Evolutionary conservation across 2,888 invertebrate species (phyloP), one percentile per base, ranked within the genome.

Genomic region (Dioctria rufipes): DNA sequence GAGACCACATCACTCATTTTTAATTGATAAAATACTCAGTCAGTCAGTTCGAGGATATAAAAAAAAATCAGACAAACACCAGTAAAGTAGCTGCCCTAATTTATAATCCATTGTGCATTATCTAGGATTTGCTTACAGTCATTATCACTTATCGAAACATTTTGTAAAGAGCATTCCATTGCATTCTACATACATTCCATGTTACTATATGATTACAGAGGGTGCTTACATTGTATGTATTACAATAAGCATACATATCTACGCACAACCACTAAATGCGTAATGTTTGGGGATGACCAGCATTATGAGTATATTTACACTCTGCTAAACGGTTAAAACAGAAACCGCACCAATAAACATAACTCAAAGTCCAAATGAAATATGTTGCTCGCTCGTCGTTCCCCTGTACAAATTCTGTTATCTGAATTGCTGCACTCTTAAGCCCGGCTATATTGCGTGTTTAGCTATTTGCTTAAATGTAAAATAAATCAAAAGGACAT

Each of bases 291-390:
- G 42, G 4, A 58, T 58, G 73, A 25, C 73, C 58, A 73, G 58
- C 54, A 73, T 58, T 73, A 73, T 58, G 58, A 73, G 60, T 73
- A 39, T 71, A 40, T 73, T 73, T 73, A 54, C 60, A 73, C 13
- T 51, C 13, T 40, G 13, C 73, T n/a, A 73, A 60, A 73, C 73
- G 58, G 58, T 51, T 73, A 43, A 51, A 13, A 13, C 43, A 58
- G 60, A 60, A 58, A 42, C 73, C 73, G n/a, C 73, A 60, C 73
- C 73, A 73, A 73, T 73, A 60, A 73, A 73, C 73, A 73, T 73
- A 73, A 73, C 25, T 73, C 73, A 73, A 73, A 73, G 43, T 40
- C 73, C 5, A 42, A 51, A 60, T 73, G 73, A 73, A 73, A 73
- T 73, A 73, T 73, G 73, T 42, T 73, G 5, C 73, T 73, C 54